A percentile compares a stretch with the other conserved stretches of the same genome.
These are phyloP conservation scores for Balanococcus diminutus DNA, from an alignment of 2,888 invertebrate genomes.

Conservation along the genomic window DNA sequence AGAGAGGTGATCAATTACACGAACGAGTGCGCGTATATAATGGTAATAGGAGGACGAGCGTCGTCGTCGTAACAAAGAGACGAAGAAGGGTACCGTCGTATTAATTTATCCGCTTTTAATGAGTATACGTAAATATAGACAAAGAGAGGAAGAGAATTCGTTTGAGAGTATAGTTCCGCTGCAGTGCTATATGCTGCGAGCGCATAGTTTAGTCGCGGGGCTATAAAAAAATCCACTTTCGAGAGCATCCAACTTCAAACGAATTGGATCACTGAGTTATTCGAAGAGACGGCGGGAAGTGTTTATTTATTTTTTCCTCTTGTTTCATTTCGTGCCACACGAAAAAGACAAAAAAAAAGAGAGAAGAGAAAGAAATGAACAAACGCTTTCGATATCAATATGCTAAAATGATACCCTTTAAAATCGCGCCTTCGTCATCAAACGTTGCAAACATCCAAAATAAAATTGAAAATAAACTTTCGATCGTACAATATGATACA, in stretches of 20 bases:
- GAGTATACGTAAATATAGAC: not conserved
- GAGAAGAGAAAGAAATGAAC: not conserved
- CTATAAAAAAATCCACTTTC: not conserved
- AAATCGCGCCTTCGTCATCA: not conserved
- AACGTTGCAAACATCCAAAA: not conserved
- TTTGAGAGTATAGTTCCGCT: not conserved
- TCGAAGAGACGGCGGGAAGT: not conserved
- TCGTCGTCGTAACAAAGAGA: not conserved
- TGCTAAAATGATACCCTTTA: not conserved
- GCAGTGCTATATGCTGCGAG: not conserved
- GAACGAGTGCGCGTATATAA: not conserved
- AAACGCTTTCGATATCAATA: not conserved
- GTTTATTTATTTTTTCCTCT: not conserved
- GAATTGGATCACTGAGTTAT: not conserved
- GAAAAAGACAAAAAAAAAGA: not conserved
- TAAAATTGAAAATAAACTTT: constrained; percentile 1
- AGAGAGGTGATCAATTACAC: not conserved
- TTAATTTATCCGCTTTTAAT: constrained; percentile 26
- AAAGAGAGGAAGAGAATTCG: not conserved
- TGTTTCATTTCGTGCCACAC: too few species aligned
- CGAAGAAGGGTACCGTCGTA: not conserved
- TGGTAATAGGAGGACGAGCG: not conserved
- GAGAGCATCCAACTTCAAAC: not conserved
- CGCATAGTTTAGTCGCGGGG: not conserved
- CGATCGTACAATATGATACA: not conserved